A percentile compares a stretch with the other conserved stretches of the same genome.
phyloP scores from a whole-genome alignment of 2,888 invertebrate species.

The Cantharis lateralis region DNA sequence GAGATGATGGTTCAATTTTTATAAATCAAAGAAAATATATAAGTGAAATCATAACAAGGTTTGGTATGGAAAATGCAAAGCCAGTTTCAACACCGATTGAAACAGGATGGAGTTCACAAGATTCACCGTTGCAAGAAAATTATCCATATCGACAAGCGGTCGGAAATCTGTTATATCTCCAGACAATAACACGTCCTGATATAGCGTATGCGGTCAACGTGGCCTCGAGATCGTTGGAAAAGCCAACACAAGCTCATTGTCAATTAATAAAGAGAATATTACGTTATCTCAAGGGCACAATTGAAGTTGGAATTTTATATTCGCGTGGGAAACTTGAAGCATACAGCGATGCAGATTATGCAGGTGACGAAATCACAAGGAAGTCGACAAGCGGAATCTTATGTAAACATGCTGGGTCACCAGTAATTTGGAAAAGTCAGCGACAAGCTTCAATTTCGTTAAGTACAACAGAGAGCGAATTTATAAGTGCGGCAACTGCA shows the following conservation, averaged over 20 bases:
- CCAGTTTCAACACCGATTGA: too few relatives aligned
- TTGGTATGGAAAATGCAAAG: too few relatives aligned
- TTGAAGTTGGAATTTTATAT: not conserved
- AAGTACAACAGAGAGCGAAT: too few relatives aligned
- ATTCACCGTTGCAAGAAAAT: not conserved
- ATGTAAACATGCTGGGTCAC: not conserved
- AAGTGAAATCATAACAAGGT: too few relatives aligned
- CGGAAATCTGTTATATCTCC: not conserved
- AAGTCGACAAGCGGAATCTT: not conserved
- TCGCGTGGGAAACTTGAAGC: not conserved
- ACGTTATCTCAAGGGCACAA: not conserved
- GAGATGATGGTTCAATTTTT: too few relatives aligned
- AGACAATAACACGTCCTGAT: not conserved
- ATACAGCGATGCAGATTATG: not conserved
- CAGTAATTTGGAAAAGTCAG: not conserved
- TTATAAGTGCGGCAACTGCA: too few relatives aligned
- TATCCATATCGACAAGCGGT: not conserved
- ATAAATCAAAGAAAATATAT: too few relatives aligned
- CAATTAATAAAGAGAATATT: not conserved
- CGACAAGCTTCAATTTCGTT: not conserved
- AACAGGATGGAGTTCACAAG: not conserved
- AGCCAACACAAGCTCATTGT: not conserved
- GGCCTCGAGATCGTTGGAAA: not conserved
- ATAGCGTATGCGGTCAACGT: not conserved
- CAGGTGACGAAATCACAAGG: not conserved